Evolutionary conservation across 1,140 invertebrate genomes (phyloP).

Genomic region (Watersipora subatra): DNA sequence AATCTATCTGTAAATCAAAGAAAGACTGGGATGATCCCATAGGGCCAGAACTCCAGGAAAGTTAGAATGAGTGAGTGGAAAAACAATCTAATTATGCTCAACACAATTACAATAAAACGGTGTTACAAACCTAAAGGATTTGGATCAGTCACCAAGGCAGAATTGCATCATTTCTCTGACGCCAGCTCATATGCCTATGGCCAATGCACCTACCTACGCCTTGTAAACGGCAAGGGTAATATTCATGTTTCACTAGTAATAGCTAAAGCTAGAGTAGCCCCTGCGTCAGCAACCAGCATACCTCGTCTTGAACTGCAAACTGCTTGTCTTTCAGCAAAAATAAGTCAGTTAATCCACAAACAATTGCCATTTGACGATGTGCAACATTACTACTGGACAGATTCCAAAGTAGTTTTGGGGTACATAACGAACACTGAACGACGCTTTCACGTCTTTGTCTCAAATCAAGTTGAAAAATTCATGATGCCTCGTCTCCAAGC

Average conservation of each 20-base stretch:
- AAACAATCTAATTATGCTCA: not conserved
- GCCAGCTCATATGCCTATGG: slow-evolving; percentile 11
- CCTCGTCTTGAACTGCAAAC: slow-evolving; percentile 11
- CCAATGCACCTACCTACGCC: slow-evolving; percentile 8
- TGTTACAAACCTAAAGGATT: not conserved
- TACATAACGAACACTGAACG: slow-evolving; percentile 8
- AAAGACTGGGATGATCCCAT: not conserved
- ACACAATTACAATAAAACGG: not conserved
- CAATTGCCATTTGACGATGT: slow-evolving; percentile 3
- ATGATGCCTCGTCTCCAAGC: not conserved
- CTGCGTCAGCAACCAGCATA: slow-evolving; percentile 7
- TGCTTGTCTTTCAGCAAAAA: slow-evolving; percentile 9
- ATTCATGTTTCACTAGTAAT: slow-evolving; percentile 5
- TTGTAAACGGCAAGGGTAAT: not conserved
- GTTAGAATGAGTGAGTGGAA: not conserved
- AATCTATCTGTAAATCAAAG: not conserved
- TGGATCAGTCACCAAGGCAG: not conserved
- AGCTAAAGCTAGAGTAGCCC: slow-evolving; percentile 13
- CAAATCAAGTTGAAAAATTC: slow-evolving; percentile 5
- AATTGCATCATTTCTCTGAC: slow-evolving; percentile 13
- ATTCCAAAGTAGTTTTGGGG: slow-evolving; percentile 9
- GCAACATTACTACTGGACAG: slow-evolving; percentile 7
- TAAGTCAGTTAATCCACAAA: not conserved
- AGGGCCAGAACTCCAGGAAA: not conserved
- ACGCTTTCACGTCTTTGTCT: slow-evolving; percentile 11